Evolutionary conservation across 1,140 invertebrate species (phyloP).

Genomic region (Zeugodacus cucurbitae): DNA sequence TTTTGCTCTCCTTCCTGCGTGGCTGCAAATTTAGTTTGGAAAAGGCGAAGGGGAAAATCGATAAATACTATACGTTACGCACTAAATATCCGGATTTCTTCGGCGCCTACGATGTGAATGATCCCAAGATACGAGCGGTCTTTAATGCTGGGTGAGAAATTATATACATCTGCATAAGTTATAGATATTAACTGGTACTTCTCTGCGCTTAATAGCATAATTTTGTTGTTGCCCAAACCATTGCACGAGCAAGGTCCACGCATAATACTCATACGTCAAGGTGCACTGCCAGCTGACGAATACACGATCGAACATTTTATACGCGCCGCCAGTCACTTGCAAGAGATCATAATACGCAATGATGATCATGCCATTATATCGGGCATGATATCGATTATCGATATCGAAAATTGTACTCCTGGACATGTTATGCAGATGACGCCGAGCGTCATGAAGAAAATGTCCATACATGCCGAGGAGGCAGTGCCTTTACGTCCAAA

Average conservation of each 20-base stretch:
- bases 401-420: conserved; percentile 64
- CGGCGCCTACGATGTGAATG: conserved; percentile 38
- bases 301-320: conserved; percentile 52
- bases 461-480: conserved; percentile 67
- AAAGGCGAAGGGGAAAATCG: conserved; percentile 71
- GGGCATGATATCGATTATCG: conserved; percentile 67
- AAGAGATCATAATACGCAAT: conserved; percentile 62
- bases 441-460: conserved; percentile 67
- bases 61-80: conserved; percentile 58
- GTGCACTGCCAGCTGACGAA: conserved; percentile 49
- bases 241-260: conserved; percentile 52
- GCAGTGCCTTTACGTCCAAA: conserved; percentile 68
- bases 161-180: not conserved
- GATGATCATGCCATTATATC: conserved; percentile 67
- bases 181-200: not conserved
- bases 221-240: conserved; percentile 57
- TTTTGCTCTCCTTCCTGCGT: conserved; percentile 70
- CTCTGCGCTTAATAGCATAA: not conserved
- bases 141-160: conserved; percentile 67
- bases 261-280: conserved; percentile 51
- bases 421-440: conserved; percentile 68
- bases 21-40: conserved; percentile 75
- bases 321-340: conserved; percentile 49
- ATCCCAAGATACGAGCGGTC: conserved; percentile 58
- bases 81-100: conserved; percentile 44